A percentile compares a stretch with the other conserved stretches of the same genome.
phyloP scores from a whole-genome alignment of 2,797 vertebrate species.

The Artibeus jamaicensis region DNA sequence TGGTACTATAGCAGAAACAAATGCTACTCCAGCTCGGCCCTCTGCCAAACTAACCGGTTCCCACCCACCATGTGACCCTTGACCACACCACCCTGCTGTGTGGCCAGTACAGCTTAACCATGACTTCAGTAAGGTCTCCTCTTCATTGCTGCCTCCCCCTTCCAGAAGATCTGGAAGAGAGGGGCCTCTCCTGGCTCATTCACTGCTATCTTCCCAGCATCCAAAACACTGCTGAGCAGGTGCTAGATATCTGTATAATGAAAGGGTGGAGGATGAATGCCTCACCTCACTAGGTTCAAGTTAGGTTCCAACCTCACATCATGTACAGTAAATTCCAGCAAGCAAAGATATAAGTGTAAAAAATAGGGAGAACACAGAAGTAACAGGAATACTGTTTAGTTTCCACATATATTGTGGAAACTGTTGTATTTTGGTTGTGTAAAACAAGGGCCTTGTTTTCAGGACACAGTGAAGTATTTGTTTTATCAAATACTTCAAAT shows the following conservation, averaged over 20 bases:
- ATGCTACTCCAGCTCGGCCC: not conserved
- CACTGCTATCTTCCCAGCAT: not conserved
- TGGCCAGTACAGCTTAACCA: not conserved
- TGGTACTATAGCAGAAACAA: not conserved
- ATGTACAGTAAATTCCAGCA: not conserved
- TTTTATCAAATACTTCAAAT: too few species aligned
- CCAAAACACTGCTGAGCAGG: not conserved
- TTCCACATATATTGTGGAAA: too few species aligned
- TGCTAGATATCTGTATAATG: not conserved
- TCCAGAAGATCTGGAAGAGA: not conserved
- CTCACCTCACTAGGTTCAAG: not conserved
- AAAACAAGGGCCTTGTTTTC: not conserved
- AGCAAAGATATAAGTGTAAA: not conserved
- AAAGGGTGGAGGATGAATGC: not conserved
- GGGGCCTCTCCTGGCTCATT: not conserved
- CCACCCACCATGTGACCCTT: not conserved
- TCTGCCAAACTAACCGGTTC: not conserved
- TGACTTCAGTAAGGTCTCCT: not conserved
- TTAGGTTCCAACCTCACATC: not conserved
- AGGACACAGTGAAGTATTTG: not conserved
- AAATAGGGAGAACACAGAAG: too few species aligned
- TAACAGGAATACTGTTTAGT: too few species aligned
- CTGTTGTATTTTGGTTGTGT: not conserved
- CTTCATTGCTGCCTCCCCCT: not conserved
- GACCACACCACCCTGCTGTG: not conserved